Base-by-base conservation (phyloP, 2,797 vertebrate species). In the Hipposideros larvatus region DNA sequence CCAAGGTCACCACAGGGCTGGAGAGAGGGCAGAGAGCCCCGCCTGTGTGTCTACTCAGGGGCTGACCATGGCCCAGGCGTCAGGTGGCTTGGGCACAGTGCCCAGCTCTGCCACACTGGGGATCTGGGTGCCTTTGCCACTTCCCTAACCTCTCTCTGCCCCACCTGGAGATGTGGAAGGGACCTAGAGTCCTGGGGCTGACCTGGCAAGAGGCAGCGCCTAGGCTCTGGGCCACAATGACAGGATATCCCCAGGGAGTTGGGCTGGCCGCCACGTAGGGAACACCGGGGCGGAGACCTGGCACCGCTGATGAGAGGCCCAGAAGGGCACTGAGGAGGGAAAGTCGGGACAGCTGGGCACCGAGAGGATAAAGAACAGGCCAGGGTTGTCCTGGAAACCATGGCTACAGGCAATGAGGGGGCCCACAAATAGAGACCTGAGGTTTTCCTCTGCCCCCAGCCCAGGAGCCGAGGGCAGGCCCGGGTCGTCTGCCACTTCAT, bases 191-290 rank as follows among this genome's bases (percentile, higher is more conserved):
- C 8, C 53, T 51, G 48, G 51, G 53, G 82, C 74, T 84, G 75
- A 66, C 74, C 95, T 91, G 96, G 92, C 90, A 93, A 75, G 90
- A 71, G 3, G 14, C 80, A 85, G 31, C 5, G 51, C 78, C 74
- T 37, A 74, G 94, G 96, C 97, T 26, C 74, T 89, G 91, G 79
- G 96, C 95, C 97, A 97, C 86, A 95, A 79, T 89, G 97, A 66
- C 96, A 97, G 97, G 97, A 96, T 97, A 96, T 98, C 97, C 96
- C 97, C 92, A 59, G 97, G 94, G 97, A 97, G 86, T 59, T 91
- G 96, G 97, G 95, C 96, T 57, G 88, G 92, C 48, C 11, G 96
- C 96, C 92, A 95, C 18, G 4, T 53, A 96, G 97, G 97, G 97
- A 97, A 94, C 85, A 53, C 96, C 24, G 0, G 96, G 97, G 97